Conservation (phyloP, 2,888 invertebrate genomes). For the Tenthredo amoena region DNA sequence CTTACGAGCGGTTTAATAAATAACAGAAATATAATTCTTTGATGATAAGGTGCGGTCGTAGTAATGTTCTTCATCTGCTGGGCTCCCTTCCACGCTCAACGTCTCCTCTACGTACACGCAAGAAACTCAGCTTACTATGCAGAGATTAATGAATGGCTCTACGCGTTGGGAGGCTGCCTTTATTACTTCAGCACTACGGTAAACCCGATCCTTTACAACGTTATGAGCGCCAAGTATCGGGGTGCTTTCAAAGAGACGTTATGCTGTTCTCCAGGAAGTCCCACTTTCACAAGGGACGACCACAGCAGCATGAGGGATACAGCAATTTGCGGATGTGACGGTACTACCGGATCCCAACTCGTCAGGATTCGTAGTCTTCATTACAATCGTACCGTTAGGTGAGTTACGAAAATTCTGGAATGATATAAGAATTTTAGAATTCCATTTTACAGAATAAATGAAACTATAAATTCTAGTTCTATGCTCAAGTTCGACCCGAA, state of each 20-base stretch:
- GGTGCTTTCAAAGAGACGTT: constrained; percentile 88
- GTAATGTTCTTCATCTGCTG: constrained; percentile 96
- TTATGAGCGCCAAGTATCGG: constrained; percentile 89
- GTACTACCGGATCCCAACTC: constrained; percentile 78
- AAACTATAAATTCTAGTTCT: not conserved
- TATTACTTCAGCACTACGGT: constrained; percentile 86
- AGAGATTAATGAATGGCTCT: constrained; percentile 87
- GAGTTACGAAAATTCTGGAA: constrained; percentile 50
- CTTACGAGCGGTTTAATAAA: not conserved
- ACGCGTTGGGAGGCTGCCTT: constrained; percentile 87
- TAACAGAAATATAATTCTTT: constrained; percentile 38
- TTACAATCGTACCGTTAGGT: constrained; percentile 63
- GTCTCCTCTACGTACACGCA: constrained; percentile 89
- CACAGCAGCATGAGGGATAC: constrained; percentile 80
- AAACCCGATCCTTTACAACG: constrained; percentile 91
- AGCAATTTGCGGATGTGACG: constrained; percentile 81
- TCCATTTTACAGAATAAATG: not conserved
- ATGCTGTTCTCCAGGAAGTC: constrained; percentile 81
- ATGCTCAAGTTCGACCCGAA: no score
- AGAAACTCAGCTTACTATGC: constrained; percentile 81
- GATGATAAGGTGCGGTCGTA: constrained; percentile 90
- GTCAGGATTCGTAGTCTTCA: constrained; percentile 77
- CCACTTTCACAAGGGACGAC: constrained; percentile 76
- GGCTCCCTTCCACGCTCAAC: constrained; percentile 96
- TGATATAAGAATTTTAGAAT: not conserved